Conservation (phyloP, 2,113 vertebrate genomes). For the Nannospalax galili region DNA sequence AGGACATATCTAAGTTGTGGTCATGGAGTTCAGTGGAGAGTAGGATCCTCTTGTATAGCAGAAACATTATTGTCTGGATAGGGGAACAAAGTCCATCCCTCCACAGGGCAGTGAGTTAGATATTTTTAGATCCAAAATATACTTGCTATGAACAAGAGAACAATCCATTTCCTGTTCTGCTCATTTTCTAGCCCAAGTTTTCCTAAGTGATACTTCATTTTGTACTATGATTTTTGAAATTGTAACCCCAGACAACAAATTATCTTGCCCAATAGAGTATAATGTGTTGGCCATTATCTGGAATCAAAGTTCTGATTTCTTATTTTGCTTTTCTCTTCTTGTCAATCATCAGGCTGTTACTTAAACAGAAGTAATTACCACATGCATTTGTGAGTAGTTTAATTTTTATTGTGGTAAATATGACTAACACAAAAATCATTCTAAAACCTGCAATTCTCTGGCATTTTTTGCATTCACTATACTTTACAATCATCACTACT, state of each 20-base stretch:
- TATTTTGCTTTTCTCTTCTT: background rate
- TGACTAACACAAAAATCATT: background rate
- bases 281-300: background rate
- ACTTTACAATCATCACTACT: background rate
- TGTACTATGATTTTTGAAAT: background rate
- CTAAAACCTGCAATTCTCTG: background rate
- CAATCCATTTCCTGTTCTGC: background rate
- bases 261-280: background rate
- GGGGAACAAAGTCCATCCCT: background rate
- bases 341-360: background rate
- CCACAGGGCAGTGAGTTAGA: background rate
- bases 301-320: background rate
- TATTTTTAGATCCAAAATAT: background rate
- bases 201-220: background rate
- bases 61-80: background rate
- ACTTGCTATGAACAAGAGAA: background rate
- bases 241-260: background rate
- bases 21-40: background rate
- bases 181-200: background rate
- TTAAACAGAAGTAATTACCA: background rate
- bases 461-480: background rate
- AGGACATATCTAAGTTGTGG: fast-evolving
- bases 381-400: background rate
- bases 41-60: too few species aligned
- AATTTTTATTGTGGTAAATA: background rate